Evolutionary conservation across 2,113 vertebrate genomes (phyloP), one percentile per base, ranked within the genome.

Genomic region (Corythornis cristatus): DNA sequence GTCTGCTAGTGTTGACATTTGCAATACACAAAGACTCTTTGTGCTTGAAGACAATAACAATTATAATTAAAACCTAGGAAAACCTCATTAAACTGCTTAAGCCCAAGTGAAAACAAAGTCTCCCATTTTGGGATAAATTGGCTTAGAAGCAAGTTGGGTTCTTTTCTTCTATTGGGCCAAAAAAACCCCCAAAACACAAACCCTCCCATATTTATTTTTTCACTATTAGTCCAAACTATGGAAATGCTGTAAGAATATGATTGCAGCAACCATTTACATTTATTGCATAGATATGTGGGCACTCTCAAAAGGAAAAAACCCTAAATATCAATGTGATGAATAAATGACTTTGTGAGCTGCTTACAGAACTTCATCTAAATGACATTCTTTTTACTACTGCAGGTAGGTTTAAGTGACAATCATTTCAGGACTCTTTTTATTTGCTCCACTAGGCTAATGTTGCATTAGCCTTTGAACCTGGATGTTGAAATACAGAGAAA

Each of bases 11-110:
- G 74, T 46, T 95, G 78, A 82, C 22, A 40, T 70, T 89, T 85
- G 46, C 40, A 82, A 60, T 76, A 68, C 14, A 51, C 25, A 82
- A 73, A 76, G 64, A 64, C 7, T 76, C 51, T 54, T 77, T 70
- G 46, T 43, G 51, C 43, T 86, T 77, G 58, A 89, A 85, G n/a
- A 85, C 42, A 92, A 80, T 86, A 88, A 65, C 75, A 89, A 82
- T 90, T 89, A 60, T 73, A 87, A 89, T 85, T 84, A 88, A 94
- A 79, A 46, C 29, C 37, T 58, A 90, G 76, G 68, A 15, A 95
- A 83, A 89, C 46, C 28, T 87, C 29, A 58, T n/a, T 89, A 77
- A 91, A 60, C 58, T 91, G 33, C 58, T 89, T 72, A 94, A 92
- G 86, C 31, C 8, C 33, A 81, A 86, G 37, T 54, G 71, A 82